These are phyloP conservation scores for Microplitis manilae DNA, from an alignment of 2,888 invertebrate genomes.

Conservation along the genomic window DNA sequence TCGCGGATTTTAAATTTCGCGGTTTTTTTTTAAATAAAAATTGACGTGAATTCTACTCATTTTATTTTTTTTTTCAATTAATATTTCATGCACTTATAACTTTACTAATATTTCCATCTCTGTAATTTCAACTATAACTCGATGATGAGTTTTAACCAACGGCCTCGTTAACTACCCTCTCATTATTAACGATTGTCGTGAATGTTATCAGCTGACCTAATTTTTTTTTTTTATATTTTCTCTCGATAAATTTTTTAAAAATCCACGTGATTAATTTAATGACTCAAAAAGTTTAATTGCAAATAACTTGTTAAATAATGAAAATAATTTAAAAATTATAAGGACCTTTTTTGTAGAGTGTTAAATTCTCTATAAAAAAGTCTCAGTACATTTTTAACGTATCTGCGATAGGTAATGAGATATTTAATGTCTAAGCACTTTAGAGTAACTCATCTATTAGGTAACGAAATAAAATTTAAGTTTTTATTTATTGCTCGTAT, in stretches of 20 bases:
- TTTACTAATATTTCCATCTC: not conserved
- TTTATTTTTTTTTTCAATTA: not conserved
- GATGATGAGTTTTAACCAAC: constrained; percentile 18
- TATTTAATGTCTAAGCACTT: not conserved
- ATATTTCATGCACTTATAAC: not conserved
- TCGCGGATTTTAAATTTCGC: too few species aligned
- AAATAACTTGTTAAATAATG: too few species aligned
- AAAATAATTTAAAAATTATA: too few species aligned
- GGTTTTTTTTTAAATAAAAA: not conserved
- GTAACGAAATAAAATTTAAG: too few species aligned
- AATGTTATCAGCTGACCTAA: constrained; percentile 33
- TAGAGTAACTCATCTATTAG: too few species aligned
- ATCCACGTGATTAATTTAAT: too few species aligned
- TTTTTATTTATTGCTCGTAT: not conserved
- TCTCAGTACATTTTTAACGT: not conserved
- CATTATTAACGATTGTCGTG: constrained; percentile 48
- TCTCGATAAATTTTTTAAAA: too few species aligned
- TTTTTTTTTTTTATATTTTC: not conserved
- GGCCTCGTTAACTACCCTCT: constrained; percentile 51
- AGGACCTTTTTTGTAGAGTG: not conserved
- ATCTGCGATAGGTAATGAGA: not conserved
- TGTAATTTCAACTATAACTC: constrained; percentile 39
- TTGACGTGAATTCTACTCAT: constrained; percentile 9
- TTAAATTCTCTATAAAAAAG: not conserved
- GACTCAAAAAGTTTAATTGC: too few species aligned